Percentiles rank a stretch among this genome's conserved stretches.
These are phyloP conservation scores for Poeciliopsis retropinna DNA, from an alignment of 2,113 vertebrate genomes.

Conservation along the genomic window DNA sequence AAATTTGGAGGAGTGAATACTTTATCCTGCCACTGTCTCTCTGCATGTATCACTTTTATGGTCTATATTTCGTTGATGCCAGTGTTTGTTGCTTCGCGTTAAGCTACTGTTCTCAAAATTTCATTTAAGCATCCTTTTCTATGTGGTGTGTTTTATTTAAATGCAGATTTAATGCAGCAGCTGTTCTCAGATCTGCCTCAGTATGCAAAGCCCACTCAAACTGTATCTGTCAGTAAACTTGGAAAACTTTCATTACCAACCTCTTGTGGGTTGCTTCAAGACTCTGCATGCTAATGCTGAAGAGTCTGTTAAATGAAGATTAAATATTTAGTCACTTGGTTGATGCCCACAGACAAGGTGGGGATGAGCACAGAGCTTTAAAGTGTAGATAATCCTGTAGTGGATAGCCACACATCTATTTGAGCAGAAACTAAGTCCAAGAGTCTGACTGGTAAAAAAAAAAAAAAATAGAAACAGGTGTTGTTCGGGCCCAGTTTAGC, in stretches of 20 bases:
- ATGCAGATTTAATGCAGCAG: not conserved
- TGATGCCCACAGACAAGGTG: constrained; percentile 2
- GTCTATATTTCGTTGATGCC: not conserved
- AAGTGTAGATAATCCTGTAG: not conserved
- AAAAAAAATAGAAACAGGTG: constrained; percentile 57
- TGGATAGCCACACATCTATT: constrained; percentile 6
- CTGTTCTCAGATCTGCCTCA: not conserved
- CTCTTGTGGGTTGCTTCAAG: not conserved
- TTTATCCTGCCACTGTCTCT: not conserved
- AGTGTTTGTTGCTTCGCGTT: not conserved
- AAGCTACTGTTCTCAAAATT: too few relatives aligned
- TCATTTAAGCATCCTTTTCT: too few relatives aligned
- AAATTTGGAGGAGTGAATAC: not conserved
- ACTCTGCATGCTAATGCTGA: not conserved
- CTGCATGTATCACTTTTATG: not conserved
- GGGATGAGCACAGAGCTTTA: not conserved
- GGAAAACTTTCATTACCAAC: not conserved
- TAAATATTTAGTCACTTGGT: not conserved
- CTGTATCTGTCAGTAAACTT: not conserved
- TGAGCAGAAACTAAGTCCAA: constrained; percentile 9
- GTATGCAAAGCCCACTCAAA: not conserved
- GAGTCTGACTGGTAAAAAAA: constrained; percentile 26
- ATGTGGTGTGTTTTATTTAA: not conserved
- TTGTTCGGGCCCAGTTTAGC: constrained; percentile 60
- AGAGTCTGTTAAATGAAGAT: not conserved